Evolutionary conservation across 2,888 invertebrate genomes (phyloP).

Genomic region (Drosophila mulleri): DNA sequence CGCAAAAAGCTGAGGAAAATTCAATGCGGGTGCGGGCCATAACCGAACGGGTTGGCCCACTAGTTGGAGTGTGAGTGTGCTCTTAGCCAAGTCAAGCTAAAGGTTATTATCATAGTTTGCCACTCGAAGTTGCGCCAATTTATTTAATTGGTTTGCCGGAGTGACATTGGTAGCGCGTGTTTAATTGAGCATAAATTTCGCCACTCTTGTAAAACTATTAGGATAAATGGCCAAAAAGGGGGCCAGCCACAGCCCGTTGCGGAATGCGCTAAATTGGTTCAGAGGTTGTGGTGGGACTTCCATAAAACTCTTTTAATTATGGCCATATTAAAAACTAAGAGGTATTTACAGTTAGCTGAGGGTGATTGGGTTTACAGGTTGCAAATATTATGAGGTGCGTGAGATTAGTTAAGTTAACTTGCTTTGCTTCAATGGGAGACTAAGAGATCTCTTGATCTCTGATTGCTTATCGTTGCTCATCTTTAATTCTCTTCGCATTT

Average conservation of each 20-base stretch:
- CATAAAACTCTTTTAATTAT: slow-evolving; percentile 1
- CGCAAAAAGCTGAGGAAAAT: slow-evolving; percentile 16
- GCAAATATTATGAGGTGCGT: no score
- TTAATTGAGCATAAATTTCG: slow-evolving; percentile 65
- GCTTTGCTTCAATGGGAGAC: not conserved
- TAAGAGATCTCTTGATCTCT: not conserved
- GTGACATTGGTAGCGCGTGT: slow-evolving; percentile 52
- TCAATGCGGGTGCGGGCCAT: slow-evolving; percentile 30
- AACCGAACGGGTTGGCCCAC: slow-evolving; percentile 39
- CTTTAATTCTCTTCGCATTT: no score
- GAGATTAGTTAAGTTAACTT: not conserved
- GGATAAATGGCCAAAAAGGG: slow-evolving; percentile 36
- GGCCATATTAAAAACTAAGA: not conserved
- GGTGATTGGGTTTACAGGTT: not conserved
- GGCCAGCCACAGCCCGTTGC: slow-evolving; percentile 24
- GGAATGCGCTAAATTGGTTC: slow-evolving; percentile 41
- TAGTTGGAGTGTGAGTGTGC: slow-evolving; percentile 6
- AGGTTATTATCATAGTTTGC: slow-evolving; percentile 61
- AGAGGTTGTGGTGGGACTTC: not conserved
- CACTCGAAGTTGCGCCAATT: slow-evolving; percentile 61
- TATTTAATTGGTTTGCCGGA: slow-evolving; percentile 62
- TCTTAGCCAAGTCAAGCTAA: slow-evolving; percentile 35
- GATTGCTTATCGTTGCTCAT: no score
- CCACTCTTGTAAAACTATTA: slow-evolving; percentile 60
- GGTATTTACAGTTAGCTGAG: not conserved